Base-by-base conservation (phyloP, 2,888 invertebrate species). In the Amorpha juglandis region DNA sequence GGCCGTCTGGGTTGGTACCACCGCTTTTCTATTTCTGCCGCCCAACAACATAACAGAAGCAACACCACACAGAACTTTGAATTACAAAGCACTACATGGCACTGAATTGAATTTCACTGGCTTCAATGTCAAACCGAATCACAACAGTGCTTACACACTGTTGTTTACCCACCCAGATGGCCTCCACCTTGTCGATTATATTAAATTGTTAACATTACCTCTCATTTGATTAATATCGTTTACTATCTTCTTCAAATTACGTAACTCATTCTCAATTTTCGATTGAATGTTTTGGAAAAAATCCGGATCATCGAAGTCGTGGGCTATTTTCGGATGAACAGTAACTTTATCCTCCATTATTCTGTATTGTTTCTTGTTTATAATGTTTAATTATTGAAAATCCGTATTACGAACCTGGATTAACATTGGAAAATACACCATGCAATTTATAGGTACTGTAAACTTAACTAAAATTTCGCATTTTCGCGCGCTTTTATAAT, bases 171-270 rank as follows among this genome's bases (percentile, higher is more conserved):
- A n/a, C n/a, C n/a, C n/a, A n/a, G n/a, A n/a, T n/a, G n/a, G n/a
- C n/a, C n/a, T n/a, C n/a, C n/a, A n/a, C n/a, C n/a, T n/a, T n/a
- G n/a, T n/a, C n/a, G n/a, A n/a, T n/a, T n/a, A n/a, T n/a, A n/a
- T n/a, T n/a, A n/a, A n/a, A n/a, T n/a, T n/a, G n/a, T n/a, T n/a
- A 0, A 35, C 1, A 53, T 65, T 77, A 90, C 91, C 91, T 87
- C 90, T 80, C 83, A 91, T 87, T 78, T 88, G 87, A 70, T 83
- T 91, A 1, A 92, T 76, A 48, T 75, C 82, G 65, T 92, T 86
- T 1, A 86, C 80, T 62, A 86, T 78, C 78, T 88, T 90, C 77
- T 89, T 89, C 73, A 92, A 74, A 70, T 81, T 80, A 4, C 83
- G 81, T 33, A 92, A 74, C 58, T 87, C 83, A 58, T 81, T 84